Evolutionary conservation across 2,888 invertebrate genomes (phyloP).

Genomic region (Crocallis elinguaria): DNA sequence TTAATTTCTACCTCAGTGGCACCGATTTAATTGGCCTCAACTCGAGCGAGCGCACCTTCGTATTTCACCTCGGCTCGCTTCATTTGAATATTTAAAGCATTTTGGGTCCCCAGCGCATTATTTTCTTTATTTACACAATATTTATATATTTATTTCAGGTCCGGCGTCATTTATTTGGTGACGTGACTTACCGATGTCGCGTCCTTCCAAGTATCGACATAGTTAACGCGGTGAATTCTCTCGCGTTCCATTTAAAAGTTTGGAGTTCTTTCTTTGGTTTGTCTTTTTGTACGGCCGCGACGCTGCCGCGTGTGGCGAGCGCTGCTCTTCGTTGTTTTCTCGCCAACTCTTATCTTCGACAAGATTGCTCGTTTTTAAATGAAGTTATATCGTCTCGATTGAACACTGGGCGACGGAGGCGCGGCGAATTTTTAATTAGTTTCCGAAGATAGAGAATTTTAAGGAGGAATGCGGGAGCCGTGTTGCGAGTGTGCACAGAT

Average conservation of each 20-base stretch:
- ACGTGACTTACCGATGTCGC: constrained; percentile 84
- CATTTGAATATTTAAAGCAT: constrained; percentile 85
- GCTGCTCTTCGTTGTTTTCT: constrained; percentile 83
- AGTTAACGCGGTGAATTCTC: constrained; percentile 82
- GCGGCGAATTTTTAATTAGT: constrained; percentile 85
- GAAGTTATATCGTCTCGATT: constrained; percentile 83
- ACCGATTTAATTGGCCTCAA: constrained; percentile 84
- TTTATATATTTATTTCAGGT: constrained; percentile 82
- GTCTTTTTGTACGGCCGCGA: constrained; percentile 69
- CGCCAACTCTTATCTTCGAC: constrained; percentile 80
- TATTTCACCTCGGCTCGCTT: constrained; percentile 83
- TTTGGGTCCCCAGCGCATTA: constrained; percentile 77
- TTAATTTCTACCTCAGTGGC: constrained; percentile 86
- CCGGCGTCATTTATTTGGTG: constrained; percentile 81
- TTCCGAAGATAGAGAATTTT: constrained; percentile 83
- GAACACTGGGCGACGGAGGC: constrained; percentile 76
- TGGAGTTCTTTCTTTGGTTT: constrained; percentile 70
- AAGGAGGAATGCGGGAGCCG: constrained; percentile 78
- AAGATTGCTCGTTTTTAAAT: constrained; percentile 85
- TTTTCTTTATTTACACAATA: constrained; percentile 84
- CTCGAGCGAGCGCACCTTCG: constrained; percentile 82
- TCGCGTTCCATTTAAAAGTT: constrained; percentile 82
- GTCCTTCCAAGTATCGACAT: constrained; percentile 84
- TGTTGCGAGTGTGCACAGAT: constrained; percentile 72
- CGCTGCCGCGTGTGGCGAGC: constrained; percentile 75